phyloP scores from a whole-genome alignment of 1,140 invertebrate species.

The Drosophila kepulauana region DNA sequence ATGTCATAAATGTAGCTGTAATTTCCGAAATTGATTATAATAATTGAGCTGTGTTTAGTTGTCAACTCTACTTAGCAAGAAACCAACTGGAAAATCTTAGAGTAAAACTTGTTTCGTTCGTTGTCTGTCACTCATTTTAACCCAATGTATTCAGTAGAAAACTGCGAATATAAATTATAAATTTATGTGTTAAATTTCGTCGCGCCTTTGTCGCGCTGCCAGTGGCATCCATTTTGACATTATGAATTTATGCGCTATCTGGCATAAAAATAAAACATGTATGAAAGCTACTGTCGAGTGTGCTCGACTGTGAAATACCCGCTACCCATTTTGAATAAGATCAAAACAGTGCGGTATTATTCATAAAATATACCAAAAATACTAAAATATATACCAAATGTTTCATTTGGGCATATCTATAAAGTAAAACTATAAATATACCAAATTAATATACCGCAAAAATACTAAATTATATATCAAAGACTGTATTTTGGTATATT shows the following conservation, averaged over 20 bases:
- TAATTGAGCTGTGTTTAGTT: not conserved
- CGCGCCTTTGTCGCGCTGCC: conserved; percentile 36
- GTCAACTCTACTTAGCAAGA: not conserved
- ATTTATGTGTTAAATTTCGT: conserved; percentile 52
- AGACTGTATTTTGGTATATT: no score
- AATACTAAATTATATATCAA: no score
- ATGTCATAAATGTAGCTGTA: not conserved
- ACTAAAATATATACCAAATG: no score
- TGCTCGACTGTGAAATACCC: no score
- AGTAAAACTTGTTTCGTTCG: not conserved
- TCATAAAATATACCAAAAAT: no score
- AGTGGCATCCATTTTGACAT: conserved; percentile 43
- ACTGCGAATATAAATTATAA: conserved; percentile 54
- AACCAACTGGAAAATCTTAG: not conserved
- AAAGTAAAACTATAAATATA: no score
- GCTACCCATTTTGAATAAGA: no score
- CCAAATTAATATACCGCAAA: no score
- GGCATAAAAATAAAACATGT: conserved; percentile 7
- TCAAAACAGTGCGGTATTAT: no score
- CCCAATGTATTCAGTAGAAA: conserved; percentile 7
- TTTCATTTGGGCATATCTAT: no score
- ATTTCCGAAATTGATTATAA: not conserved
- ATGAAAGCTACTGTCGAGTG: not conserved
- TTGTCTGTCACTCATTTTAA: not conserved
- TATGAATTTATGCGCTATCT: conserved; percentile 48